A percentile compares a stretch with the other conserved stretches of the same genome.
Evolutionary conservation across 2,888 invertebrate genomes (phyloP).

Genomic region (Eulithis testata): DNA sequence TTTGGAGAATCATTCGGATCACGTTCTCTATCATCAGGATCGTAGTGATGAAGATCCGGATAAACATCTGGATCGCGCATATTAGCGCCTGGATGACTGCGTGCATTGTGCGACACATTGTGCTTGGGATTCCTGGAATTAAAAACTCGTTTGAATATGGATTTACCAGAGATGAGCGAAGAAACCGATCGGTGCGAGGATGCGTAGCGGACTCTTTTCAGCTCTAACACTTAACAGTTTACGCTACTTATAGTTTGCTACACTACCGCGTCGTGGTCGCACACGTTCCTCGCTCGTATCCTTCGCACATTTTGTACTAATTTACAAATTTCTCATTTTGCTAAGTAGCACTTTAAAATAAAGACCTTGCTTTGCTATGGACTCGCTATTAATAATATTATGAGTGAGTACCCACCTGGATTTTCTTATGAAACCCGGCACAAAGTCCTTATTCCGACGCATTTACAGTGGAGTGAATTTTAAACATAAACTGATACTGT

Average conservation of each 20-base stretch:
- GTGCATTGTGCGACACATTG: constrained; percentile 73
- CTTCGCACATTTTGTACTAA: too few relatives aligned
- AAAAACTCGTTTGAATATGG: neutral
- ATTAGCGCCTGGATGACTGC: constrained; percentile 60
- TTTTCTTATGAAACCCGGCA: constrained; percentile 11
- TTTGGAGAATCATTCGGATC: constrained; percentile 69
- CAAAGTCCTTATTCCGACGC: neutral
- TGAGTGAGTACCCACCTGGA: constrained; percentile 3
- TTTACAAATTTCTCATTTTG: too few relatives aligned
- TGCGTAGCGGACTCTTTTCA: too few relatives aligned
- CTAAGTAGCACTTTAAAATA: too few relatives aligned
- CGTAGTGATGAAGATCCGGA: constrained; percentile 71
- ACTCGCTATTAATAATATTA: neutral
- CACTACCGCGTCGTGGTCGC: too few relatives aligned
- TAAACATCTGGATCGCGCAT: constrained; percentile 72
- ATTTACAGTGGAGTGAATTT: constrained; percentile 8
- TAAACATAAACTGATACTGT: neutral
- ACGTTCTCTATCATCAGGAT: constrained; percentile 74
- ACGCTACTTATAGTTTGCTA: too few relatives aligned
- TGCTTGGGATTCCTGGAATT: constrained; percentile 49
- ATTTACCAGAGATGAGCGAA: too few relatives aligned
- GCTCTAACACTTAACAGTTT: too few relatives aligned
- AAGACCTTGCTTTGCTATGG: too few relatives aligned
- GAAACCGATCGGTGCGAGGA: too few relatives aligned
- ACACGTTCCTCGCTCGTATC: too few relatives aligned